Evolutionary conservation across 2,113 vertebrate genomes (phyloP).

Genomic region (Oreochromis aureus): DNA sequence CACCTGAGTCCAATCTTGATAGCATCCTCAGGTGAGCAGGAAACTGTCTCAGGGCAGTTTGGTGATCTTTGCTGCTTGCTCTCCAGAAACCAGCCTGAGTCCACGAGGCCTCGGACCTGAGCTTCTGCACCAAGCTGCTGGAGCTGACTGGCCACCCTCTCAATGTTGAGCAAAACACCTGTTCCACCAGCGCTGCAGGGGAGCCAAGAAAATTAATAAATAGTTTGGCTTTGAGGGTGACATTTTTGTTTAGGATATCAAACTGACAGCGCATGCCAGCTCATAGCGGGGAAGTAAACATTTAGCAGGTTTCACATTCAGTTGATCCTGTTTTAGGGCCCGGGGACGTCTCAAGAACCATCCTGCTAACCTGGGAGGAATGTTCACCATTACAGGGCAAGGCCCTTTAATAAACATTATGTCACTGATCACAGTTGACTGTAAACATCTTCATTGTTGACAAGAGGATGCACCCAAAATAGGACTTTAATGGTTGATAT

Average conservation of each 20-base stretch:
- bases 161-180: slow-evolving; percentile 80
- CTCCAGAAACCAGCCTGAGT: slow-evolving; percentile 82
- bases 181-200: slow-evolving; percentile 77
- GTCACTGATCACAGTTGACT: slow-evolving; percentile 37
- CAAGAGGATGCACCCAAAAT: slow-evolving; percentile 52
- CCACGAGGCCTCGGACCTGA: slow-evolving; percentile 79
- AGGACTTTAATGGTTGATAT: slow-evolving; percentile 27
- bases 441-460: slow-evolving; percentile 46
- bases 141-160: slow-evolving; percentile 74
- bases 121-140: slow-evolving; percentile 72
- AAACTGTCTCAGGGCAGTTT: slow-evolving; percentile 71
- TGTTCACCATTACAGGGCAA: slow-evolving; percentile 20
- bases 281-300: neutral
- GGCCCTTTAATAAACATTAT: slow-evolving; percentile 49
- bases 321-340: slow-evolving; percentile 6
- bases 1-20: slow-evolving; percentile 79
- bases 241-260: neutral
- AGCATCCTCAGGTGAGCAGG: slow-evolving; percentile 75
- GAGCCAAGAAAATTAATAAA: slow-evolving; percentile 1
- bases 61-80: slow-evolving; percentile 70
- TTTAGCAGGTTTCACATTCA: neutral
- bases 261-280: neutral
- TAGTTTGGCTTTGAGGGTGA: neutral
- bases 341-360: neutral
- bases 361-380: slow-evolving; percentile 47